phyloP scores from a whole-genome alignment of 1,140 invertebrate genomes.

The Drosophila pachea region DNA sequence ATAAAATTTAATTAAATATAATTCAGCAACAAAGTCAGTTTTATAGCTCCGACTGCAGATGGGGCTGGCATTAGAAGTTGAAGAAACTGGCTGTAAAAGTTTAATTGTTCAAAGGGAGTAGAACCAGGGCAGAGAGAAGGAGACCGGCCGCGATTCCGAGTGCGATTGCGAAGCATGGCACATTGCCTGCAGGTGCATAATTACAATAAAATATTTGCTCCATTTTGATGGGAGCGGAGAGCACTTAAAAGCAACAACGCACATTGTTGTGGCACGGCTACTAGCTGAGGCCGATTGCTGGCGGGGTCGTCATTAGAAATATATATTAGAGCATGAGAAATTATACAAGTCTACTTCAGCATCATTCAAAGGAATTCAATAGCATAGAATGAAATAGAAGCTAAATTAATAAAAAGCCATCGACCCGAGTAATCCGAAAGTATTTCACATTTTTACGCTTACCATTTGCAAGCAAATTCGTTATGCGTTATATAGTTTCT shows the following conservation, averaged over 20 bases:
- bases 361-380: no score
- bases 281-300: not conserved
- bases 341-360: no score
- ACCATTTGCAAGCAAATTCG: no score
- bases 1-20: conserved; percentile 78
- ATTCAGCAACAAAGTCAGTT: conserved; percentile 75
- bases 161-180: conserved; percentile 5
- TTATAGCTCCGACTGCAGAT: conserved; percentile 61
- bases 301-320: not conserved
- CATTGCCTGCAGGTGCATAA: conserved; percentile 24
- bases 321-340: no score
- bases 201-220: conserved; percentile 46
- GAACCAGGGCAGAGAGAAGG: not conserved
- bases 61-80: conserved; percentile 37
- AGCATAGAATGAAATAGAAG: no score
- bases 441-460: not conserved
- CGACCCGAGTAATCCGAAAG: no score
- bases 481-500: not conserved
- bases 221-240: conserved; percentile 41
- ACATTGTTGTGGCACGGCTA: conserved; percentile 9
- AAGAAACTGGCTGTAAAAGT: conserved; percentile 56
- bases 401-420: no score
- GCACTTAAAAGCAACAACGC: conserved; percentile 51
- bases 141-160: no score
- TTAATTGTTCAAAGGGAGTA: conserved; percentile 51